phyloP scores from a whole-genome alignment of 2,113 vertebrate species.

The Perognathus longimembris region DNA sequence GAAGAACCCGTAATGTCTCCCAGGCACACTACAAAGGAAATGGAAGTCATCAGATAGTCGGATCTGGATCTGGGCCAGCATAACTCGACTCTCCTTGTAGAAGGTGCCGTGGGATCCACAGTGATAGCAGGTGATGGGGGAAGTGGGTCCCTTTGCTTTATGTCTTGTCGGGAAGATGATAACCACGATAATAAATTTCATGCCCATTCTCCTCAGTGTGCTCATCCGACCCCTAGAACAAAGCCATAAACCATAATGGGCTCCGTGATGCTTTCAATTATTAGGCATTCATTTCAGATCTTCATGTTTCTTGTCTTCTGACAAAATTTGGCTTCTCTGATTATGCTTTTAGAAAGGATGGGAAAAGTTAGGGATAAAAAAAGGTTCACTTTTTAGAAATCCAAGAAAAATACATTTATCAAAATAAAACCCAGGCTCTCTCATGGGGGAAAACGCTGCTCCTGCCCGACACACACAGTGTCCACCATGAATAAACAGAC shows the following conservation, averaged over 20 bases:
- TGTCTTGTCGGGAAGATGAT: slow-evolving; percentile 77
- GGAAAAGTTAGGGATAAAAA: neutral
- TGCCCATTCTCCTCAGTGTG: slow-evolving; percentile 67
- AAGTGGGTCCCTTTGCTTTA: slow-evolving; percentile 67
- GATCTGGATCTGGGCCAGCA: slow-evolving; percentile 72
- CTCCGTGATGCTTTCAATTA: slow-evolving; percentile 73
- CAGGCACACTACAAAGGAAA: slow-evolving; percentile 80
- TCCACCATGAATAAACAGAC: neutral
- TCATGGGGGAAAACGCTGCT: neutral
- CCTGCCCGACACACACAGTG: neutral
- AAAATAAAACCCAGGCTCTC: slow-evolving; percentile 39
- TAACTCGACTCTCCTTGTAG: slow-evolving; percentile 77
- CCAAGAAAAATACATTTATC: slow-evolving; percentile 44
- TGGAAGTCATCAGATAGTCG: slow-evolving; percentile 71
- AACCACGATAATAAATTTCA: slow-evolving; percentile 75
- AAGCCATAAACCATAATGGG: slow-evolving; percentile 77
- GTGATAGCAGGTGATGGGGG: slow-evolving; percentile 77
- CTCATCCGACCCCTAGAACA: slow-evolving; percentile 65
- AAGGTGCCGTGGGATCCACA: slow-evolving; percentile 73
- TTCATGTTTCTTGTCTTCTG: slow-evolving; percentile 46
- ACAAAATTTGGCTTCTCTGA: slow-evolving; percentile 54
- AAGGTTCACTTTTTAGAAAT: slow-evolving; percentile 41
- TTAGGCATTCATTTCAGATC: slow-evolving; percentile 72
- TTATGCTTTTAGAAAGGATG: slow-evolving; percentile 42
- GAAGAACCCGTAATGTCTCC: slow-evolving; percentile 73